Base-by-base conservation (phyloP, 2,888 invertebrate species). In the Drosophila picticornis region DNA sequence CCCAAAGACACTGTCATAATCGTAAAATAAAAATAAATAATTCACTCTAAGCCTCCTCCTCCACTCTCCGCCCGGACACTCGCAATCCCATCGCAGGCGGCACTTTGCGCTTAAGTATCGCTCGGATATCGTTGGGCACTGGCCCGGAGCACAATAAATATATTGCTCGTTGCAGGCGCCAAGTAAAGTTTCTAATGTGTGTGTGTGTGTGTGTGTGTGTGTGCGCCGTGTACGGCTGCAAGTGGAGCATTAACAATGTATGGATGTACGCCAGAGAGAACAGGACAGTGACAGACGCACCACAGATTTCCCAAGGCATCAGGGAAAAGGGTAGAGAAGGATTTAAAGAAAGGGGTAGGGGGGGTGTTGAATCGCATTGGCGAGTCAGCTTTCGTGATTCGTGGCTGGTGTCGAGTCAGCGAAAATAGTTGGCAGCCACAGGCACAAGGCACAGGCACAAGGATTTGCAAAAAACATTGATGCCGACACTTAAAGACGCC, bases 11-110 rank as follows among this genome's bases (percentile, higher is more conserved):
- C 61, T 67, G 72, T 67, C 68, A 87, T 85, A 88, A 90, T 78
- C 85, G 85, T 90, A 88, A 84, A 85, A 62, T 72, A 75, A 71
- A 75, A 74, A 64, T 71, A 82, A 80, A 84, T 77, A 77, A 77
- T 84, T 82, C 71, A 69, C 51, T 72, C 60, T 16, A 57, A 46
- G 46, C 16, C 46, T 16, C 46, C 4, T 25, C 25, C 46, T 9
- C 46, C 38, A 16, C 6, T 10, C 36, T 67, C 53, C 74, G 27
- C 43, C 56, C 46, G 27, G 19, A 5, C 58, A 64, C 57, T 72
- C 46, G 25, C 55, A 62, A 58, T 36, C 27, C 78, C 55, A 65
- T 66, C 46, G 59, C 56, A 22, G 64, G 55, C 75, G 52, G 74
- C 75, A 74, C 77, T 77, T 77, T 71, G 56, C 62, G 62, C 2